These are phyloP conservation scores for Megalops atlanticus DNA, from an alignment of 2,113 vertebrate genomes.

Conservation along the genomic window DNA sequence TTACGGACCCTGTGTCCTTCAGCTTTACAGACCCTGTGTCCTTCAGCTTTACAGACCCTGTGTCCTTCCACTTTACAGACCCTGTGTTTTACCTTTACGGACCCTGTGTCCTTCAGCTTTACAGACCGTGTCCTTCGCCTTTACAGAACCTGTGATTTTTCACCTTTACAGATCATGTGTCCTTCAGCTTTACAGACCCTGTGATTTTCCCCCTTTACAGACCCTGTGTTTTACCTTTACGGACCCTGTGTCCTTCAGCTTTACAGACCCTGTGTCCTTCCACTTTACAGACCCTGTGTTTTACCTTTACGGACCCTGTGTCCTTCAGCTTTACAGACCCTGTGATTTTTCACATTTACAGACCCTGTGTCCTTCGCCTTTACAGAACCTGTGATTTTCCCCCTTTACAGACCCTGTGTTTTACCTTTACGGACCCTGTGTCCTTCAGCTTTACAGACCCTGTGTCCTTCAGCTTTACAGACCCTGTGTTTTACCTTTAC, in stretches of 20 bases:
- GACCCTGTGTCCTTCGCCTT: neutral
- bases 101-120: neutral
- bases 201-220: neutral
- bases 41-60: too few relatives aligned
- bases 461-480: too few relatives aligned
- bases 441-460: neutral
- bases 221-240: neutral
- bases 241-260: too few relatives aligned
- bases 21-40: neutral
- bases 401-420: neutral
- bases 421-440: neutral
- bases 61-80: neutral
- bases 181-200: neutral
- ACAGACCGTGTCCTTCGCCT: too few relatives aligned
- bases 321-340: too few relatives aligned
- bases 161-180: neutral
- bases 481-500: neutral
- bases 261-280: too few relatives aligned
- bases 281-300: neutral
- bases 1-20: too few relatives aligned
- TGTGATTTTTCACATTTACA: neutral
- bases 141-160: neutral
- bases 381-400: neutral
- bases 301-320: neutral
- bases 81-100: neutral